Conservation (phyloP, 1,140 invertebrate species). For the Drosophila cardini region DNA sequence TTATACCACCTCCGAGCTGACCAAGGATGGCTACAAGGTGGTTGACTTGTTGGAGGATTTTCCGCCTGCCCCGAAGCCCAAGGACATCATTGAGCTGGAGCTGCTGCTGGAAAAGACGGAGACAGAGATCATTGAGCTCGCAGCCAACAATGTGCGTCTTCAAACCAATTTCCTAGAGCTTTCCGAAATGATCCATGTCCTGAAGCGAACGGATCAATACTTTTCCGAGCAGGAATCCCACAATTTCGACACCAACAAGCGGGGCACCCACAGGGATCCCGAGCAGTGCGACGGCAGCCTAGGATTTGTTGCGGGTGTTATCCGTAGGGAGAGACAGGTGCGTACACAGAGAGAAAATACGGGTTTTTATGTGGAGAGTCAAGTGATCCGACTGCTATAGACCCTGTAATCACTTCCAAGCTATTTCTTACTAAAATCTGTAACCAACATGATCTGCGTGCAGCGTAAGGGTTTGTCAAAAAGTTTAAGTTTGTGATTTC, state of each 20-base stretch:
- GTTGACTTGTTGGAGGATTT: conserved; percentile 92
- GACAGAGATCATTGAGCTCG: conserved; percentile 95
- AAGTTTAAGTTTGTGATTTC: too few relatives aligned
- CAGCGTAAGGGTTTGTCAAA: too few relatives aligned
- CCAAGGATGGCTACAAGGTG: conserved; percentile 91
- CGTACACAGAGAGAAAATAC: not conserved
- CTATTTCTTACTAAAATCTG: too few relatives aligned
- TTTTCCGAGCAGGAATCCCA: conserved; percentile 73
- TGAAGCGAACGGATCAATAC: conserved; percentile 93
- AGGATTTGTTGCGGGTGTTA: conserved; percentile 94
- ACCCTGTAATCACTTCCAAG: too few relatives aligned
- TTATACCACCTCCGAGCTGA: conserved; percentile 94
- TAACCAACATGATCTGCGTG: too few relatives aligned
- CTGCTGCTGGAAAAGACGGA: conserved; percentile 96
- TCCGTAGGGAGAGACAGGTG: conserved; percentile 90
- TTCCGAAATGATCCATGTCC: conserved; percentile 95
- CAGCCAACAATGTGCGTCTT: conserved; percentile 96
- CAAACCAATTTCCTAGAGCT: conserved; percentile 97
- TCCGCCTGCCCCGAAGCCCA: conserved; percentile 95
- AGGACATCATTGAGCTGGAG: conserved; percentile 94
- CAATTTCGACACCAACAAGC: conserved; percentile 86
- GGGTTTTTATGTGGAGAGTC: not conserved
- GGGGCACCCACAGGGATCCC: conserved; percentile 89
- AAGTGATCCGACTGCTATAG: too few relatives aligned
- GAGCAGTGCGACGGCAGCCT: conserved; percentile 87